A percentile compares a stretch with the other conserved stretches of the same genome.
Evolutionary conservation across 2,888 invertebrate species (phyloP).

Genomic region (Philopedon plagiatum): DNA sequence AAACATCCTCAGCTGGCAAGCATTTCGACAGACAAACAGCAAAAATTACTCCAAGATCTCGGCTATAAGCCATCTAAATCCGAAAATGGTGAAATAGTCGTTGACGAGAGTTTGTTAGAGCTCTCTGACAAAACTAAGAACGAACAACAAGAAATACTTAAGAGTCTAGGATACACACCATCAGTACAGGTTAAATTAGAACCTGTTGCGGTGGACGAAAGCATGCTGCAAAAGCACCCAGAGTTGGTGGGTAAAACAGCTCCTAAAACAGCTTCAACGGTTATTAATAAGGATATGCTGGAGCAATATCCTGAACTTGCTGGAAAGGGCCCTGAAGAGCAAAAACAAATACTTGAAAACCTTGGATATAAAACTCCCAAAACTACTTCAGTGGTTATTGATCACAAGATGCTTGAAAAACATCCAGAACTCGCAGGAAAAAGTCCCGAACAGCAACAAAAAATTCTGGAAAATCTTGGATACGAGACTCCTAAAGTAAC

Average conservation of each 20-base stretch:
- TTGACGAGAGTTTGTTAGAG: slow-evolving; percentile 2
- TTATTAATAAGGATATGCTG: neutral
- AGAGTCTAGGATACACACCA: slow-evolving; percentile 18
- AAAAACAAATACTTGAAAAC: neutral
- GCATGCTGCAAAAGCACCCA: neutral
- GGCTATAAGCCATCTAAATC: neutral
- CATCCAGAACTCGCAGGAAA: slow-evolving; percentile 41
- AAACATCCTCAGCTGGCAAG: slow-evolving; percentile 35
- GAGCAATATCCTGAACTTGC: slow-evolving; percentile 29
- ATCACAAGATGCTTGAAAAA: slow-evolving; percentile 22
- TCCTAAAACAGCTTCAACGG: neutral
- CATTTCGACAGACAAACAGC: neutral
- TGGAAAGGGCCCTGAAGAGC: slow-evolving; percentile 21
- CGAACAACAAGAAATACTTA: slow-evolving; percentile 16
- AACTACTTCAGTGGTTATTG: neutral
- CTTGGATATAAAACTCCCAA: slow-evolving; percentile 14
- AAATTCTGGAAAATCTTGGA: slow-evolving; percentile 20
- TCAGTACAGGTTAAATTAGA: neutral
- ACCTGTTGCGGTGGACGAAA: too few species aligned
- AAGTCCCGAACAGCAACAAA: slow-evolving; percentile 10
- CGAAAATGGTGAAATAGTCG: neutral
- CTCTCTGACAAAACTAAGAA: slow-evolving; percentile 10
- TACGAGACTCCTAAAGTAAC: neutral
- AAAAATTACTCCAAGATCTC: neutral
- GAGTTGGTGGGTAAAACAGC: neutral